Evolutionary conservation across 2,113 vertebrate species (phyloP).

Genomic region (Orycteropus afer): DNA sequence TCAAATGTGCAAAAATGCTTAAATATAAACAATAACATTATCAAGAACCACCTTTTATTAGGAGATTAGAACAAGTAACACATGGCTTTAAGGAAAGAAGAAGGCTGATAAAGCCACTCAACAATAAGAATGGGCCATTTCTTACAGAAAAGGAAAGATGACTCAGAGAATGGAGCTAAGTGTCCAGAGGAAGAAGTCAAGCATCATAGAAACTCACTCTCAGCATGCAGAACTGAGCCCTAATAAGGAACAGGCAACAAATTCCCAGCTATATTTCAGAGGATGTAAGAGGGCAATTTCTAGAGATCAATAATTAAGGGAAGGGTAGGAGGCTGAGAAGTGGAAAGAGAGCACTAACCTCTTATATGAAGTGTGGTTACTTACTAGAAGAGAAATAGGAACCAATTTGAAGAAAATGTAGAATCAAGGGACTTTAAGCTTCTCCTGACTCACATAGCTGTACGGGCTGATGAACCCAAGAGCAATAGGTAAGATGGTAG

Average conservation of each 20-base stretch:
- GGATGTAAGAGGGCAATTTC: background rate
- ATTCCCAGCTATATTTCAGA: background rate
- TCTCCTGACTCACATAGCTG: no score
- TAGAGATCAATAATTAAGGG: background rate
- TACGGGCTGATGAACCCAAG: no score
- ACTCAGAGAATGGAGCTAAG: background rate
- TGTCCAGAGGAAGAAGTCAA: background rate
- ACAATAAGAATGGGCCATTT: background rate
- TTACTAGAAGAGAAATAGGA: background rate
- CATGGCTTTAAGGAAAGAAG: background rate
- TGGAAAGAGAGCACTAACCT: background rate
- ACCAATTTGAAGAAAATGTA: background rate
- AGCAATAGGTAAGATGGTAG: no score
- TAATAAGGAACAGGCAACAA: background rate
- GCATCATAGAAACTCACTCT: background rate
- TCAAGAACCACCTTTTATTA: no score
- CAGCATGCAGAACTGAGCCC: background rate
- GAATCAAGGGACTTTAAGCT: background rate
- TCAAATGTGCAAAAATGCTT: background rate
- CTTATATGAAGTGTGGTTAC: background rate
- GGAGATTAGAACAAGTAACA: background rate
- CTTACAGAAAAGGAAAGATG: no score
- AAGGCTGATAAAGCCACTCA: background rate
- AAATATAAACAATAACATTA: no score
- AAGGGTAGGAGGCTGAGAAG: background rate